Percentiles rank a stretch among this genome's conserved stretches.
phyloP scores from a whole-genome alignment of 2,888 invertebrate species.

The Flexamia atlantica region DNA sequence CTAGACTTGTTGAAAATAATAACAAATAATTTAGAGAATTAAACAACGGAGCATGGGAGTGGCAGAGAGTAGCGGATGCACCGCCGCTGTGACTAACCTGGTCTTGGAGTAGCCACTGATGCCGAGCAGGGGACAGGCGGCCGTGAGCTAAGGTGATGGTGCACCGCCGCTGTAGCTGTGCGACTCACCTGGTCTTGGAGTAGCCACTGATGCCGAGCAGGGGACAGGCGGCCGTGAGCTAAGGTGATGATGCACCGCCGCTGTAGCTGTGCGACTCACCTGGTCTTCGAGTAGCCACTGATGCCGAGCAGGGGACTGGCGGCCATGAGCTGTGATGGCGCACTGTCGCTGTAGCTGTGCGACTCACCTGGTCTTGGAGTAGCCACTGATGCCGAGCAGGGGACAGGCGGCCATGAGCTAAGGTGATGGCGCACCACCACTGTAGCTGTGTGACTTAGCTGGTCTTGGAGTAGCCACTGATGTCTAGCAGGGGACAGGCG shows the following conservation, averaged over 20 bases:
- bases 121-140: conserved; percentile 78
- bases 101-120: conserved; percentile 80
- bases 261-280: conserved; percentile 75
- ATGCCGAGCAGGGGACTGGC: conserved; percentile 80
- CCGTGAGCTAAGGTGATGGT: conserved; percentile 80
- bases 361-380: conserved; percentile 78
- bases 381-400: conserved; percentile 80
- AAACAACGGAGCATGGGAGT: too few relatives aligned
- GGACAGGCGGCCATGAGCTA: conserved; percentile 80
- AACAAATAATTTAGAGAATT: too few relatives aligned
- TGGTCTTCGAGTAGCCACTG: conserved; percentile 81
- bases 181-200: too few relatives aligned
- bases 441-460: conserved; percentile 70
- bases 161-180: too few relatives aligned
- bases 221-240: too few relatives aligned
- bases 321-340: conserved; percentile 75
- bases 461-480: conserved; percentile 82
- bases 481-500: conserved; percentile 79
- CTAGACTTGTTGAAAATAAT: too few relatives aligned
- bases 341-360: too few relatives aligned
- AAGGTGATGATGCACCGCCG: conserved; percentile 79
- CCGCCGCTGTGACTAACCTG: too few relatives aligned
- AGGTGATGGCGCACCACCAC: conserved; percentile 79
- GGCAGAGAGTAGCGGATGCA: too few relatives aligned
- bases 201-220: too few relatives aligned